Percentiles rank a stretch among this genome's conserved stretches.
phyloP scores from a whole-genome alignment of 1,140 invertebrate species.

The Carposina sasakii region DNA sequence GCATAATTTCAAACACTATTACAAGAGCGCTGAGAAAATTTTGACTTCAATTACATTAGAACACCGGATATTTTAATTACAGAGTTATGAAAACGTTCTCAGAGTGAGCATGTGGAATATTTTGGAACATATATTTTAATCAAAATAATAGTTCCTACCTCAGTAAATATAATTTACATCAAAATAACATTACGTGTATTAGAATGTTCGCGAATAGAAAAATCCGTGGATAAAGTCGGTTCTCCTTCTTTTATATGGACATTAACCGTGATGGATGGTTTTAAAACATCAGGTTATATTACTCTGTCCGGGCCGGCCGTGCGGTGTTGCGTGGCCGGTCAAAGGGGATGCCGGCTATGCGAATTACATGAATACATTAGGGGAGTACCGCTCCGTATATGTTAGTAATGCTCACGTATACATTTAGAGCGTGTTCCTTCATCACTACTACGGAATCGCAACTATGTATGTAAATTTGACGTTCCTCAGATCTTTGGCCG shows the following conservation, averaged over 20 bases:
- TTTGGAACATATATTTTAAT: too few species aligned
- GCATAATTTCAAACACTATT: too few species aligned
- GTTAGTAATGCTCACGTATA: conserved; percentile 69
- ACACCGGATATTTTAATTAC: too few species aligned
- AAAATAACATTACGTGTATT: conserved; percentile 6
- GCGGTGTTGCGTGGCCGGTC: conserved; percentile 69
- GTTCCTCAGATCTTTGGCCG: conserved; percentile 20
- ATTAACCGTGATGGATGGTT: conserved; percentile 71
- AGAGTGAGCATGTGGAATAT: too few species aligned
- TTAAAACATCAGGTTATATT: conserved; percentile 70
- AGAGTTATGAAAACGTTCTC: too few species aligned
- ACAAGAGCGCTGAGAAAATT: too few species aligned
- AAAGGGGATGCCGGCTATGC: conserved; percentile 70
- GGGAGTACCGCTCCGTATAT: conserved; percentile 62
- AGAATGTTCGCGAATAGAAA: conserved; percentile 26
- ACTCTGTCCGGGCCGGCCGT: conserved; percentile 58
- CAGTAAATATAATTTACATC: too few species aligned
- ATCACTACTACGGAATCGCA: conserved; percentile 52
- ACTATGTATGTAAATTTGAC: conserved; percentile 55
- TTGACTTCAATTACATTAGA: too few species aligned
- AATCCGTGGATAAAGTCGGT: conserved; percentile 42
- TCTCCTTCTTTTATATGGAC: conserved; percentile 66
- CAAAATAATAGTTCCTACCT: too few species aligned
- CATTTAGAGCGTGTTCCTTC: conserved; percentile 63
- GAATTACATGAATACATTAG: conserved; percentile 73